Base-by-base conservation (phyloP, 2,797 vertebrate genomes). In the Sebastes alutus region DNA sequence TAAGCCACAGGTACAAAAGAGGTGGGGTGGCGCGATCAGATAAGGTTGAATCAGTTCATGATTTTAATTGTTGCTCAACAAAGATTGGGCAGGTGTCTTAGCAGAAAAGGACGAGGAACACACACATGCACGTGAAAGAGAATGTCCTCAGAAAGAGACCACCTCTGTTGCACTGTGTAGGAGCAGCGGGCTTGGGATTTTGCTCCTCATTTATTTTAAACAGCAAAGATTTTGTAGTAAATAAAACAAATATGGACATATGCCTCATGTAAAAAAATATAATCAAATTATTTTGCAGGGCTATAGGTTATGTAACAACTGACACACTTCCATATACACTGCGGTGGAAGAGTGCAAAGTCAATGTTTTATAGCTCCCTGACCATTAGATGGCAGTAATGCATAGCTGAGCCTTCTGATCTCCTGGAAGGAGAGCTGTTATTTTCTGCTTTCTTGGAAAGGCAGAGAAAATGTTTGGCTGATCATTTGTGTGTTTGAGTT, bases 301-400 rank as follows among this genome's bases (percentile, higher is more conserved):
- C 25, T 64, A 2, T 2, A 67, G 23, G 56, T 75, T 72, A 71
- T 60, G 33, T 61, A 78, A 62, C 33, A 70, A 33, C 23, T 78
- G 52, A 46, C n/a, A 54, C 23, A 38, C 35, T 63, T 23, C 11
- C n/a, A 3, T 11, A 18, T 2, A 66, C 46, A 13, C 27, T 10
- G 9, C 1, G 20, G 49, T 18, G 9, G 6, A 25, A 20, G 35
- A 22, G 32, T 33, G 27, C 18, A n/a, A 5, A 33, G 59, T 42
- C 27, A 33, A 16, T 83, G 91, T 76, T 85, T 67, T 78, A 27
- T n/a, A 9, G 18, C 61, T 78, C 8, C 7, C 46, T 84, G 82
- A 77, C 95, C 96, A 95, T 93, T 93, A 96, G 96, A 95, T 96
- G 96, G 96, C 96, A 95, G 92, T 96, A 90, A 95, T 93, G 92